Percentiles rank a stretch among this genome's conserved stretches.
phyloP scores from a whole-genome alignment of 1,140 invertebrate species.

The Pseudomyrmex gracilis region DNA sequence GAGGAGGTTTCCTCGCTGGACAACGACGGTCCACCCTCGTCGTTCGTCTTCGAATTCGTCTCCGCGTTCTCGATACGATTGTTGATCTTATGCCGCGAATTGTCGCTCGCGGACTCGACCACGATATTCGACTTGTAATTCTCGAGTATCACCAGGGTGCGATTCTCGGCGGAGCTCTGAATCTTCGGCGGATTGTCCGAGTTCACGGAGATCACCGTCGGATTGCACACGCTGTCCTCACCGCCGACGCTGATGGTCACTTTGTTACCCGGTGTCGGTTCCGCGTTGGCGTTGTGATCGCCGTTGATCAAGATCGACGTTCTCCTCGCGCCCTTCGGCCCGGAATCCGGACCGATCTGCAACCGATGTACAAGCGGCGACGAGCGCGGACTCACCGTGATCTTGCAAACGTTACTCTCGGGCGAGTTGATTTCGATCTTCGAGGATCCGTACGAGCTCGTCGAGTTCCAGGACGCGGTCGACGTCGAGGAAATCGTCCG shows the following conservation, averaged over 20 bases:
- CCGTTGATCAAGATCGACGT: constrained; percentile 92
- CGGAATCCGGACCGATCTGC: constrained; percentile 84
- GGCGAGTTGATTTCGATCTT: constrained; percentile 78
- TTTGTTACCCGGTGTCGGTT: constrained; percentile 84
- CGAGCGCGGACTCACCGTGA: constrained; percentile 82
- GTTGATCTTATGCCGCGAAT: constrained; percentile 26
- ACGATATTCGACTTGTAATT: constrained; percentile 84
- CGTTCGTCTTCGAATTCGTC: constrained; percentile 20
- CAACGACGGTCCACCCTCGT: not conserved
- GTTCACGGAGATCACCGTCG: constrained; percentile 83
- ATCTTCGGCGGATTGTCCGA: constrained; percentile 74
- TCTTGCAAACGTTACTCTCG: constrained; percentile 82
- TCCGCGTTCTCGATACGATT: constrained; percentile 6
- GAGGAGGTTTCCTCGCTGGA: not conserved
- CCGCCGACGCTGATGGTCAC: constrained; percentile 85
- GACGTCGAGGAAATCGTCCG: constrained; percentile 57
- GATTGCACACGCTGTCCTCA: constrained; percentile 82
- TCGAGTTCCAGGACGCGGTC: constrained; percentile 69
- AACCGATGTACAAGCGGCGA: constrained; percentile 86
- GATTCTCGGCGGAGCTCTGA: constrained; percentile 78
- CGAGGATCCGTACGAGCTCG: constrained; percentile 69
- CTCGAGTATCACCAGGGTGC: constrained; percentile 83
- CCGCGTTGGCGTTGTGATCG: constrained; percentile 88
- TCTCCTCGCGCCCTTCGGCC: constrained; percentile 85
- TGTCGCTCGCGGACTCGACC: constrained; percentile 69